Conservation (phyloP, 2,113 vertebrate species). For the Callospermophilus lateralis region DNA sequence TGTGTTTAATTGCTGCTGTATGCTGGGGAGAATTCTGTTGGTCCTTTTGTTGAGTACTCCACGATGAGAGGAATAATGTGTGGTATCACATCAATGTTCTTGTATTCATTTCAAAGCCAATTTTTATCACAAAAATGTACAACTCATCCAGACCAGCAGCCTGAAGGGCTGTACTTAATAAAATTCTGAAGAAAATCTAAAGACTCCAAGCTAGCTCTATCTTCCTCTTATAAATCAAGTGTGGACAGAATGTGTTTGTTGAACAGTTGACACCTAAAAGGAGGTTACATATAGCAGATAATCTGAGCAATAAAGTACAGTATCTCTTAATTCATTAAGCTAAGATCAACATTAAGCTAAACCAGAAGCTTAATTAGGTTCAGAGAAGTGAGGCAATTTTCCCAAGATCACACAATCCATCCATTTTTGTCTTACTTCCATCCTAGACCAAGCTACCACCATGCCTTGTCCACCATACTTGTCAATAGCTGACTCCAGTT, state of each 20-base stretch:
- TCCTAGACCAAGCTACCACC: not conserved
- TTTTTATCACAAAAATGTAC: slow-evolving; percentile 6
- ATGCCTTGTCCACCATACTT: not conserved
- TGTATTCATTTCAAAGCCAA: slow-evolving; percentile 43
- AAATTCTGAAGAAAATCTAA: not conserved
- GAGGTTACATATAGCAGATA: not conserved
- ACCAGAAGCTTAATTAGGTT: not conserved
- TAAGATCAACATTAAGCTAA: not conserved
- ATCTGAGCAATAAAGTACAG: not conserved
- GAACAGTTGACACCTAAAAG: slow-evolving; percentile 4
- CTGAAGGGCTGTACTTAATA: not conserved
- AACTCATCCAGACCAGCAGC: not conserved
- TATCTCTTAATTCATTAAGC: not conserved
- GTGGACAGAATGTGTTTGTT: not conserved
- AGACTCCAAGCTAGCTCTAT: not conserved
- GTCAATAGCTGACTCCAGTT: not conserved
- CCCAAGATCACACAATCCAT: not conserved
- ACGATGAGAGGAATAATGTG: slow-evolving; percentile 1
- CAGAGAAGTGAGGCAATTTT: not conserved
- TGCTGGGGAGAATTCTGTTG: not conserved
- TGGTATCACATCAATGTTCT: not conserved
- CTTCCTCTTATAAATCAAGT: not conserved
- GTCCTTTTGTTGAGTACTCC: not conserved
- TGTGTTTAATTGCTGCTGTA: slow-evolving; percentile 26
- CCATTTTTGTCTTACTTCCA: not conserved